phyloP scores from a whole-genome alignment of 1,140 invertebrate genomes.

The Ditylenchus dipsaci region DNA sequence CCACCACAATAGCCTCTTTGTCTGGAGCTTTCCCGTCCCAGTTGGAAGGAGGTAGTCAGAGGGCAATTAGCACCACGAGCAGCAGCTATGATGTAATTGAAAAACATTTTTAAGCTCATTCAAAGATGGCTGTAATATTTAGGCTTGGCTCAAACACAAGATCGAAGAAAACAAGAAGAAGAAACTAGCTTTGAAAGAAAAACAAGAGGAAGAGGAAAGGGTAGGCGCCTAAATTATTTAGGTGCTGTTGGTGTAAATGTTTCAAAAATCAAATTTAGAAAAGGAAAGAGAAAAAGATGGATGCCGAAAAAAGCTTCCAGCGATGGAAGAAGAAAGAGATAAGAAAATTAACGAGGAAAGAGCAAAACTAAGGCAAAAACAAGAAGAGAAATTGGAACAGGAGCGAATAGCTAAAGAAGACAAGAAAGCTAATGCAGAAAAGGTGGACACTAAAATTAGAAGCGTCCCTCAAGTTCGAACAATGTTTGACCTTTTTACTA shows the following conservation, averaged over 20 bases:
- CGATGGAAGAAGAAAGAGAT: not conserved
- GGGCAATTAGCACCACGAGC: not conserved
- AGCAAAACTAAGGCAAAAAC: not conserved
- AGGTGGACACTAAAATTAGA: too few species aligned
- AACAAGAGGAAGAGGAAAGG: not conserved
- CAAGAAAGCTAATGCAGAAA: not conserved
- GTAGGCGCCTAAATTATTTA: not conserved
- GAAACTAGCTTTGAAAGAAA: not conserved
- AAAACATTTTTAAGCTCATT: too few species aligned
- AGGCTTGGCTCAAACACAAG: slow-evolving; percentile 1
- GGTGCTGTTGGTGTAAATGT: too few species aligned
- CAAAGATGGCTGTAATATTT: not conserved
- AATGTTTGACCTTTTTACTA: too few species aligned
- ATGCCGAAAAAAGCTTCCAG: not conserved
- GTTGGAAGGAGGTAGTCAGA: not conserved
- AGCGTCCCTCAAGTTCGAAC: too few species aligned
- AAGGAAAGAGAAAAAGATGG: not conserved
- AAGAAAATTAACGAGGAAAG: not conserved
- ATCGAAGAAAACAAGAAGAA: not conserved
- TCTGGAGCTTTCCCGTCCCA: not conserved
- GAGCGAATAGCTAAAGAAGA: not conserved
- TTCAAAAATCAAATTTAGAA: not conserved
- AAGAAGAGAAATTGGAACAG: not conserved
- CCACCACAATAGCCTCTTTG: not conserved
- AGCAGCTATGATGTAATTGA: too few species aligned